phyloP scores from a whole-genome alignment of 1,140 invertebrate genomes.

The Drosophila sucinea region DNA sequence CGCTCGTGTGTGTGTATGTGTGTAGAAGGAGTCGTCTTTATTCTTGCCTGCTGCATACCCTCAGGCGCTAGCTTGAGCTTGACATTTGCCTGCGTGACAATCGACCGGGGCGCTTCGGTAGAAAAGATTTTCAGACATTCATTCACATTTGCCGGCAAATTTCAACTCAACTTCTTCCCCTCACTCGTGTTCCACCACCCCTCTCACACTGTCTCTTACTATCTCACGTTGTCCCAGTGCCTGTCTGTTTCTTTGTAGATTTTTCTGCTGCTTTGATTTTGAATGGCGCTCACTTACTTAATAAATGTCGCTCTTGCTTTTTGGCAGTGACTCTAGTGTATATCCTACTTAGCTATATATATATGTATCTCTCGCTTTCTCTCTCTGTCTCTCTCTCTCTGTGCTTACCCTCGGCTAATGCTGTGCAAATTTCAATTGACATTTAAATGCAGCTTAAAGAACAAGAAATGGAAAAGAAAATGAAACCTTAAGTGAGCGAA shows the following conservation, averaged over 20 bases:
- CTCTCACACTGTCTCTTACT: neutral
- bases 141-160: constrained; percentile 4
- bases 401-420: constrained; percentile 42
- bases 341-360: neutral
- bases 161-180: constrained; percentile 4
- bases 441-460: constrained; percentile 35
- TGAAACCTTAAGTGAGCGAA: neutral
- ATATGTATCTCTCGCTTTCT: neutral
- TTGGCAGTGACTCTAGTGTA: neutral
- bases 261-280: constrained; percentile 75
- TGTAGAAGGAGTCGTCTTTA: neutral
- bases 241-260: constrained; percentile 27
- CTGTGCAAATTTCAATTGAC: constrained; percentile 68
- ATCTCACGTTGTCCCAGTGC: neutral
- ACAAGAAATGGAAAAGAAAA: constrained; percentile 3
- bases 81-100: constrained; percentile 59
- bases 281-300: constrained; percentile 74
- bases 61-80: constrained; percentile 46
- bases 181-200: neutral
- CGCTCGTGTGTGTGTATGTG: constrained; percentile 1
- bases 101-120: constrained; percentile 4
- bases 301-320: constrained; percentile 53
- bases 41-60: constrained; percentile 20
- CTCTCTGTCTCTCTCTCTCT: neutral
- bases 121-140: neutral